Conservation (phyloP, 2,888 invertebrate genomes). For the Chloroclystis v-ata region DNA sequence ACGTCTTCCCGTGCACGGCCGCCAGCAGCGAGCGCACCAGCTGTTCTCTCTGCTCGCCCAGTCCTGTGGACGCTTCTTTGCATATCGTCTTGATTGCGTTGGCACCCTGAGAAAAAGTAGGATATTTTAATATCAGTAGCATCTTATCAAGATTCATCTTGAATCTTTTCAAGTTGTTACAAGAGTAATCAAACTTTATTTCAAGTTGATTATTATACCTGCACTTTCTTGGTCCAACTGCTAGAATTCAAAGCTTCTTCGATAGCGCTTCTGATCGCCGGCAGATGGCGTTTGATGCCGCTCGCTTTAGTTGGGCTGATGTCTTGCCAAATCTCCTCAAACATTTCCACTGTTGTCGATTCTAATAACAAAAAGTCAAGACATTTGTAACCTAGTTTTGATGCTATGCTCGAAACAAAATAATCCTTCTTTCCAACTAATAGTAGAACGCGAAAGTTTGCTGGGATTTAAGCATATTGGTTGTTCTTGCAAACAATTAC, state of each 20-base stretch:
- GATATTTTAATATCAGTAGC: neutral
- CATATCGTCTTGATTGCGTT: conserved; percentile 89
- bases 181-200: no score
- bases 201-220: conserved; percentile 66
- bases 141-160: no score
- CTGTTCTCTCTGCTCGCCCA: conserved; percentile 81
- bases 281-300: conserved; percentile 86
- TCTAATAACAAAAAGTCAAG: conserved; percentile 36
- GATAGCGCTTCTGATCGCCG: conserved; percentile 83
- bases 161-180: no score
- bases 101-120: conserved; percentile 78
- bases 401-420: no score
- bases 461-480: no score
- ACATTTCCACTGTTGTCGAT: conserved; percentile 81
- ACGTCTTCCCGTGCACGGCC: conserved; percentile 89
- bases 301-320: conserved; percentile 91
- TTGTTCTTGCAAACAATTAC: no score
- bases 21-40: conserved; percentile 82
- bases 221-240: conserved; percentile 92
- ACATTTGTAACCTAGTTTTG: no score
- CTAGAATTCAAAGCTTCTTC: conserved; percentile 86
- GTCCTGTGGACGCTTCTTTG: conserved; percentile 76
- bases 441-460: no score
- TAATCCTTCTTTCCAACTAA: no score
- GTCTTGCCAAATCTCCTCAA: conserved; percentile 94